Conservation (phyloP, 2,797 vertebrate species). For the Podarcis lilfordi region DNA sequence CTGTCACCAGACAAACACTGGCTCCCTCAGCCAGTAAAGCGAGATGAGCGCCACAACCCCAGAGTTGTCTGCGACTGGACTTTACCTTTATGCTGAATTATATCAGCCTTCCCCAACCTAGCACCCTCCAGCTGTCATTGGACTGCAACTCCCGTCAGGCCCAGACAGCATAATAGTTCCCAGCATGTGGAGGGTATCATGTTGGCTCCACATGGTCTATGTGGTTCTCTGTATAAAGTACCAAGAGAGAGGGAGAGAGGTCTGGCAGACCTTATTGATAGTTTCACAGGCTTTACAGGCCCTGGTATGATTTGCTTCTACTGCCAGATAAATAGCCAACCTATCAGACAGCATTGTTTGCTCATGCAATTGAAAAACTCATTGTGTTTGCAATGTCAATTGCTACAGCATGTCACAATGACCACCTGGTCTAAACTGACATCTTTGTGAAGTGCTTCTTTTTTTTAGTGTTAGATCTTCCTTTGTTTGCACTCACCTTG, state of each 20-base stretch:
- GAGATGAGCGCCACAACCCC: no score
- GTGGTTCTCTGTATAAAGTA: not conserved
- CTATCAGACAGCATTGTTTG: not conserved
- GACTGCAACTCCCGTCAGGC: no score
- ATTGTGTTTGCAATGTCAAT: not conserved
- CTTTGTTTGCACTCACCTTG: not conserved
- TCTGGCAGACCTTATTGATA: not conserved
- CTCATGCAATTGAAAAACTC: not conserved
- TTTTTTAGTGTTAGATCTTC: not conserved
- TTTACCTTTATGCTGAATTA: no score
- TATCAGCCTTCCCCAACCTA: no score
- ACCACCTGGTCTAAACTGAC: not conserved
- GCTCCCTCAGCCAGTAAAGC: no score
- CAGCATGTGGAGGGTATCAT: no score
- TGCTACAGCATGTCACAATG: not conserved
- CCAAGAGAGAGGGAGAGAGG: not conserved
- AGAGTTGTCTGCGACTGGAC: no score
- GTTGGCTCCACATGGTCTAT: not conserved
- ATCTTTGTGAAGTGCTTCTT: not conserved
- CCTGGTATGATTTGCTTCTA: not conserved
- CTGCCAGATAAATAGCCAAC: not conserved
- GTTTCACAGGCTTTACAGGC: not conserved
- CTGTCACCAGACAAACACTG: no score
- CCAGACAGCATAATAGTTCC: no score
- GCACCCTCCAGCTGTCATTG: no score